phyloP scores from a whole-genome alignment of 2,797 vertebrate genomes.

The Linurgus olivaceus region DNA sequence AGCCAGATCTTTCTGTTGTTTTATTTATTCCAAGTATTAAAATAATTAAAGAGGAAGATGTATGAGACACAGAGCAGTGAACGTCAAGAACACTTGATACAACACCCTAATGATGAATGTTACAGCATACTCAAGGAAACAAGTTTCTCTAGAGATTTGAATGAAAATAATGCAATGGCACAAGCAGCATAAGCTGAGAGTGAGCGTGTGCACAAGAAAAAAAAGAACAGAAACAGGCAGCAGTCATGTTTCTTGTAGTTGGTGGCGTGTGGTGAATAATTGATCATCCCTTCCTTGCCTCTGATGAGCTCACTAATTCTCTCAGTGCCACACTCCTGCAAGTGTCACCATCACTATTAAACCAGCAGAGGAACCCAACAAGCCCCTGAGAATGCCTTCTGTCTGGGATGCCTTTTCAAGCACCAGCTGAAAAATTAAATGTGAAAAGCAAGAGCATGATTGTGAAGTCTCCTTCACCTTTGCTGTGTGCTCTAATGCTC shows the following conservation, averaged over 20 bases:
- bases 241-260: constrained; percentile 48
- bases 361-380: constrained; percentile 38
- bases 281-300: constrained; percentile 57
- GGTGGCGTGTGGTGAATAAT: constrained; percentile 70
- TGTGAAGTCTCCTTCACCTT: constrained; percentile 12
- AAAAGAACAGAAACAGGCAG: background rate
- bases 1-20: background rate
- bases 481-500: background rate
- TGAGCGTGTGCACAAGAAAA: background rate
- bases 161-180: constrained; percentile 67
- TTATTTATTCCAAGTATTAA: constrained; percentile 31
- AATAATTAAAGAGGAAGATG: constrained; percentile 47
- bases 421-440: constrained; percentile 67
- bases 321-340: constrained; percentile 43
- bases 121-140: constrained; percentile 48
- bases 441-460: constrained; percentile 58
- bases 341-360: constrained; percentile 58
- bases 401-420: constrained; percentile 60
- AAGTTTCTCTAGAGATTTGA: constrained; percentile 53
- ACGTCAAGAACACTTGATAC: constrained; percentile 47
- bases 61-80: background rate
- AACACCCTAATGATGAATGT: constrained; percentile 22
- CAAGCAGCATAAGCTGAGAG: constrained; percentile 17
- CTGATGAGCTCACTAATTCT: constrained; percentile 69
- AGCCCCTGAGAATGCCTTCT: constrained; percentile 40